Evolutionary conservation across 2,888 invertebrate species (phyloP).

Genomic region (Bombylius discolor): DNA sequence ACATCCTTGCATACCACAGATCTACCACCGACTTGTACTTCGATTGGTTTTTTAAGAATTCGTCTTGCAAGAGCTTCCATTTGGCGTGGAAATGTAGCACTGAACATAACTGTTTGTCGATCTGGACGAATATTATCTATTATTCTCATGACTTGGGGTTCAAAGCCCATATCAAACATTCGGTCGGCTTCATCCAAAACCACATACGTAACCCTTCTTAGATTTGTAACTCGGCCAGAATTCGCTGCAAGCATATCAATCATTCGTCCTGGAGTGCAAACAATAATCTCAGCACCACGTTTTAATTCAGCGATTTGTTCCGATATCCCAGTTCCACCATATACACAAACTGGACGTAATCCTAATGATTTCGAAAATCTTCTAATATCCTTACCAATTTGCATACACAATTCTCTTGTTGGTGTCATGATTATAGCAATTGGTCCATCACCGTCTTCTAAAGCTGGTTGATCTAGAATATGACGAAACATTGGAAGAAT

Average conservation of each 20-base stretch:
- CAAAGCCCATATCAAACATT: slow-evolving; percentile 99
- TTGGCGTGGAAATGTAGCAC: slow-evolving; percentile 96
- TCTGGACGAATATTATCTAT: slow-evolving; percentile 95
- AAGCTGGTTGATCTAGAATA: slow-evolving; percentile 80
- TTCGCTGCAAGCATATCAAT: slow-evolving; percentile 99
- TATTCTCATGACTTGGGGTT: slow-evolving; percentile 70
- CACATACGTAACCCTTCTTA: slow-evolving; percentile 91
- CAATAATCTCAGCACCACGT: slow-evolving; percentile 93
- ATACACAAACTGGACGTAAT: slow-evolving; percentile 87
- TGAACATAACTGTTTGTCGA: slow-evolving; percentile 96
- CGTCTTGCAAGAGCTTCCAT: slow-evolving; percentile 97
- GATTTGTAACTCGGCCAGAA: slow-evolving; percentile 92
- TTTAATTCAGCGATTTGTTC: slow-evolving; percentile 89
- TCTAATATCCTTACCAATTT: slow-evolving; percentile 92
- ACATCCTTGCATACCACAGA: slow-evolving; percentile 97
- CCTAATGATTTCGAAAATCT: slow-evolving; percentile 84
- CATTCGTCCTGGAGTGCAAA: slow-evolving; percentile 98
- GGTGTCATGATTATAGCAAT: slow-evolving; percentile 96
- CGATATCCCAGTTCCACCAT: slow-evolving; percentile 94
- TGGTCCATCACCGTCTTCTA: slow-evolving; percentile 96
- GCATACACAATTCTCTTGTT: slow-evolving; percentile 95
- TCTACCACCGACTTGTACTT: slow-evolving; percentile 92
- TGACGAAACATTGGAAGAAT: slow-evolving; percentile 95
- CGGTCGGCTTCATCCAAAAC: slow-evolving; percentile 98
- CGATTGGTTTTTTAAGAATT: slow-evolving; percentile 87